Percentiles rank a stretch among this genome's conserved stretches.
These are phyloP conservation scores for Hucho hucho DNA, from an alignment of 2,113 vertebrate genomes.

Conservation along the genomic window DNA sequence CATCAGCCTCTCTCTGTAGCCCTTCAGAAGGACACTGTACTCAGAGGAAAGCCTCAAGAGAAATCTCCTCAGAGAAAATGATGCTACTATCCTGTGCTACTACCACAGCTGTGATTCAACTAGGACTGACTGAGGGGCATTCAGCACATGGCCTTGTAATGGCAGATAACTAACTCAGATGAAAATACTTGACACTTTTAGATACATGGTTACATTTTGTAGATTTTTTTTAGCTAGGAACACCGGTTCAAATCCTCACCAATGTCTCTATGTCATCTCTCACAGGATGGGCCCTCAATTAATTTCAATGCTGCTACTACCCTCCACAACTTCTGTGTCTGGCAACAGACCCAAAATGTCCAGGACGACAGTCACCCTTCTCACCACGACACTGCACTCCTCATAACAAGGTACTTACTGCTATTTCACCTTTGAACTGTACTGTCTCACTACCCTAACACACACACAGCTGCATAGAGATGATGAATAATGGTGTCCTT, in stretches of 20 bases:
- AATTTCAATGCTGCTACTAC: conserved; percentile 91
- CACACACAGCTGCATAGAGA: not conserved
- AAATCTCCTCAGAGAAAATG: conserved; percentile 30
- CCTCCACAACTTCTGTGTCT: conserved; percentile 92
- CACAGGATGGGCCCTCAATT: conserved; percentile 89
- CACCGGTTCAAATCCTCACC: not conserved
- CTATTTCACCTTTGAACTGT: conserved; percentile 8
- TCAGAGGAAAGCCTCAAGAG: conserved; percentile 44
- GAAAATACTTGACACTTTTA: not conserved
- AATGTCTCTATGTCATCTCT: not conserved
- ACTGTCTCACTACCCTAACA: not conserved
- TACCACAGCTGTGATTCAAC: conserved; percentile 41
- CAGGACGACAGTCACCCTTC: conserved; percentile 88
- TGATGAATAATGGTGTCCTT: not conserved
- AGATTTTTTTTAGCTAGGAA: not conserved
- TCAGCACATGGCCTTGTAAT: not conserved
- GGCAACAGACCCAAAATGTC: conserved; percentile 92
- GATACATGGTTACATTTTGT: not conserved
- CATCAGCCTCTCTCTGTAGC: conserved; percentile 29
- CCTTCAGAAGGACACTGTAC: conserved; percentile 55
- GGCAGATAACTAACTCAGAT: not conserved
- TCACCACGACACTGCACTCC: conserved; percentile 94
- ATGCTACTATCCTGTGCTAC: conserved; percentile 15
- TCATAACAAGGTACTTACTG: conserved; percentile 85
- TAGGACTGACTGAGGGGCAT: conserved; percentile 7